Conservation (phyloP, 2,113 vertebrate species). For the Rallus limicola region DNA sequence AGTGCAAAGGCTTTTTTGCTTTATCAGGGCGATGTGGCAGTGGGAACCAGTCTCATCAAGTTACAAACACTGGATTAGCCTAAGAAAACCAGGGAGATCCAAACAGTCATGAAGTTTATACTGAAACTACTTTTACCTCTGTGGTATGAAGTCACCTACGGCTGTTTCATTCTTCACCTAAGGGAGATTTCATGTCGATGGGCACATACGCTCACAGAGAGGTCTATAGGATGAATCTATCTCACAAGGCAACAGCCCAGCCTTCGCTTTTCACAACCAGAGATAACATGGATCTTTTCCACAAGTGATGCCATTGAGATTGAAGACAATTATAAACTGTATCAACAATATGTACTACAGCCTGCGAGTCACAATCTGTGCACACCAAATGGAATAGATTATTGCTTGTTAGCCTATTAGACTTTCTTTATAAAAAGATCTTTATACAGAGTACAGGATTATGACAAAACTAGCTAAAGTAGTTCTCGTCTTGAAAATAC, state of each 20-base stretch:
- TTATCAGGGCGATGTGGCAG: constrained; percentile 49
- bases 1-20: constrained; percentile 62
- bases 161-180: constrained; percentile 27
- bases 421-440: constrained; percentile 74
- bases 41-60: constrained; percentile 36
- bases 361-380: constrained; percentile 66
- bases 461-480: constrained; percentile 71
- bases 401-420: constrained; percentile 76
- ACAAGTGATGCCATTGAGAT: constrained; percentile 52
- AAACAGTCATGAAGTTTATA: constrained; percentile 64
- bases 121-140: constrained; percentile 34
- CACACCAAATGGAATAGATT: constrained; percentile 70
- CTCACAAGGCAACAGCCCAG: constrained; percentile 39
- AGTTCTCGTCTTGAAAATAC: constrained; percentile 70
- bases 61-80: constrained; percentile 52
- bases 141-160: constrained; percentile 46
- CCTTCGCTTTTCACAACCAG: constrained; percentile 12
- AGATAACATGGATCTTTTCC: constrained; percentile 35
- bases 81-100: constrained; percentile 63
- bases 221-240: constrained; percentile 28
- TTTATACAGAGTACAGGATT: constrained; percentile 75
- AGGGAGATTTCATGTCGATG: not conserved
- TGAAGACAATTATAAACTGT: constrained; percentile 65
- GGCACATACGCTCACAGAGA: constrained; percentile 40
- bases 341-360: constrained; percentile 67